Conservation (phyloP, 2,797 vertebrate genomes). For the Rachycentron canadum region DNA sequence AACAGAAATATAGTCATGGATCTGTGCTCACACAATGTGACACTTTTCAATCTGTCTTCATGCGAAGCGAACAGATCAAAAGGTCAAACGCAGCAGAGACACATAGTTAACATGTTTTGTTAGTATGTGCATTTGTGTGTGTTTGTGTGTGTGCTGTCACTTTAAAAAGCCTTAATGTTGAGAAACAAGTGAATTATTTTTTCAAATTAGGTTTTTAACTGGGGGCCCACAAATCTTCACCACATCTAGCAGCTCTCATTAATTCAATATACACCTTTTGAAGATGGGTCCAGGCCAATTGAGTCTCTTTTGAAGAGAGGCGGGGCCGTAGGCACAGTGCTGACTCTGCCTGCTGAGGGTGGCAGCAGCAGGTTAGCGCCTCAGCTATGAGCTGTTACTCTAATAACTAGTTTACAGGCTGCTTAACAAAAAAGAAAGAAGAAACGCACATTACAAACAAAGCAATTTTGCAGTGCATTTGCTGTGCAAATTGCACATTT, state of each 20-base stretch:
- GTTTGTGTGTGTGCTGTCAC: neutral
- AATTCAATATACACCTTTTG: constrained; percentile 58
- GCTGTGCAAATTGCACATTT: constrained; percentile 32
- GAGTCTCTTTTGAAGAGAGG: constrained; percentile 31
- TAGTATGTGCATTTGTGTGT: neutral
- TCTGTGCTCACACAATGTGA: neutral
- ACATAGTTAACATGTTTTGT: neutral
- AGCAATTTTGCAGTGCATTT: constrained; percentile 41
- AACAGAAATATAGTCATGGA: constrained; percentile 11
- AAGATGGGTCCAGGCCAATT: constrained; percentile 36
- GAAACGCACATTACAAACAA: constrained; percentile 19
- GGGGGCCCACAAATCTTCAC: constrained; percentile 18
- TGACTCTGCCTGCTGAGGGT: constrained; percentile 56
- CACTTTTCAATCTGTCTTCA: constrained; percentile 20
- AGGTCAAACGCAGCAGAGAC: constrained; percentile 29
- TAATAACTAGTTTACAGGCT: constrained; percentile 37
- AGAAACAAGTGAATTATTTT: neutral
- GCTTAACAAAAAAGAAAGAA: constrained; percentile 13
- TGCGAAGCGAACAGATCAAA: constrained; percentile 20
- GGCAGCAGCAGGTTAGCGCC: constrained; percentile 46
- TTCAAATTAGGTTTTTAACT: constrained; percentile 10
- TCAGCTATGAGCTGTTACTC: constrained; percentile 13
- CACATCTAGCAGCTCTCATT: constrained; percentile 48
- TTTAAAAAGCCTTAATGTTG: too few relatives aligned
- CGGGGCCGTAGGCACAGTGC: constrained; percentile 38